Conservation (phyloP, 2,888 invertebrate genomes). For the Leucozona laternaria region DNA sequence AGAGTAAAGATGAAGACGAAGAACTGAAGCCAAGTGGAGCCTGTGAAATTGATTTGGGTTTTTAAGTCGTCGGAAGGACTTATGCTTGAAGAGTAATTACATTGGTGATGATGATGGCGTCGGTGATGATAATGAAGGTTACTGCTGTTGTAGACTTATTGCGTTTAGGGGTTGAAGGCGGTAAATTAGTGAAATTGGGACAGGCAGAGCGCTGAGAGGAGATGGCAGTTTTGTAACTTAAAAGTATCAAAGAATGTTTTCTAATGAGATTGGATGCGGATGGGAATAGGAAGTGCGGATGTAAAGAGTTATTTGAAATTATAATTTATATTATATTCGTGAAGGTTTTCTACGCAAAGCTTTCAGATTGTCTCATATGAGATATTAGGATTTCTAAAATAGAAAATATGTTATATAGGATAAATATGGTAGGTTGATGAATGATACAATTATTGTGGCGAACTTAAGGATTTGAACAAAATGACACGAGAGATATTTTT, state of each 20-base stretch:
- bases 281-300: slow-evolving; percentile 14
- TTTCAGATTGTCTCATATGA: neutral
- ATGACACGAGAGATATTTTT: too few species aligned
- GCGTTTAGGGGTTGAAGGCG: slow-evolving; percentile 24
- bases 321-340: neutral
- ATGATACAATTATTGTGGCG: neutral
- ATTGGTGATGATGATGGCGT: slow-evolving; percentile 63
- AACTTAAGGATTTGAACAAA: neutral
- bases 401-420: slow-evolving; percentile 32
- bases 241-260: slow-evolving; percentile 70
- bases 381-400: slow-evolving; percentile 17
- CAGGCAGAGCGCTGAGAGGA: neutral
- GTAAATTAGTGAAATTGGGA: slow-evolving; percentile 49
- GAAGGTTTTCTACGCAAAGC: neutral
- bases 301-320: slow-evolving; percentile 16
- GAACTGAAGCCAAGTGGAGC: slow-evolving; percentile 33
- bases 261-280: slow-evolving; percentile 67
- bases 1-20: slow-evolving; percentile 7
- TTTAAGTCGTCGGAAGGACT: slow-evolving; percentile 76
- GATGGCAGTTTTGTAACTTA: slow-evolving; percentile 34
- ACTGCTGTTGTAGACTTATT: slow-evolving; percentile 32
- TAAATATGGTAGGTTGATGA: neutral
- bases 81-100: slow-evolving; percentile 75
- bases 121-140: slow-evolving; percentile 69
- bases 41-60: slow-evolving; percentile 76